These are phyloP conservation scores for Anodontia alba DNA, from an alignment of 2,888 invertebrate species.

Conservation along the genomic window DNA sequence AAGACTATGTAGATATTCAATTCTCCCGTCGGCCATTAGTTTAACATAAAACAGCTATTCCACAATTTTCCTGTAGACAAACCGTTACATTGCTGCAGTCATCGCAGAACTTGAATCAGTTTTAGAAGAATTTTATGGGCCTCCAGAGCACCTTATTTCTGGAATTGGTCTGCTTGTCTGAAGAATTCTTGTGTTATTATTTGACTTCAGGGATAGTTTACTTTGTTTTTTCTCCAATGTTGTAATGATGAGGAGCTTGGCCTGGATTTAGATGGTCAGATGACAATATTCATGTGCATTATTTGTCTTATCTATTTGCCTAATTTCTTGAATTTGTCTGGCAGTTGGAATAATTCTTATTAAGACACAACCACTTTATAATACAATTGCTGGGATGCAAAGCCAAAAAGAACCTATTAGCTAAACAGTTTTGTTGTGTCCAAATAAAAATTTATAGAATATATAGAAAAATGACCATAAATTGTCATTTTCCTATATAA, in stretches of 20 bases:
- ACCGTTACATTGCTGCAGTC: background rate
- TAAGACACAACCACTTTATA: no score
- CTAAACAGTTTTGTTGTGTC: no score
- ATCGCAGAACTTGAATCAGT: background rate
- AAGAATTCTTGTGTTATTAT: background rate
- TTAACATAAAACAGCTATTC: conserved; percentile 10
- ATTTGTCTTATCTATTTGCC: no score
- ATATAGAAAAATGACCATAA: no score
- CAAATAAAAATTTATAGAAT: no score
- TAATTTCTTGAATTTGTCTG: no score
- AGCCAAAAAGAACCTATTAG: no score
- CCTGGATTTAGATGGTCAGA: background rate
- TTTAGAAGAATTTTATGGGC: background rate
- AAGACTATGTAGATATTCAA: background rate
- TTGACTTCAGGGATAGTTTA: background rate
- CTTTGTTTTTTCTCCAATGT: background rate
- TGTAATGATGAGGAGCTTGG: background rate
- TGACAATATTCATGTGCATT: no score
- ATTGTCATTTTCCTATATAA: no score
- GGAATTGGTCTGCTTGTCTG: conserved; percentile 1
- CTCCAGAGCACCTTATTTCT: background rate
- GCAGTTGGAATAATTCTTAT: no score
- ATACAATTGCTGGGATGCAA: no score
- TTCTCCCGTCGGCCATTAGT: background rate
- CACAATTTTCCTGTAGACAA: conserved; percentile 5